These are phyloP conservation scores for Ophion ventricosus DNA, from an alignment of 2,888 invertebrate species.

Conservation along the genomic window DNA sequence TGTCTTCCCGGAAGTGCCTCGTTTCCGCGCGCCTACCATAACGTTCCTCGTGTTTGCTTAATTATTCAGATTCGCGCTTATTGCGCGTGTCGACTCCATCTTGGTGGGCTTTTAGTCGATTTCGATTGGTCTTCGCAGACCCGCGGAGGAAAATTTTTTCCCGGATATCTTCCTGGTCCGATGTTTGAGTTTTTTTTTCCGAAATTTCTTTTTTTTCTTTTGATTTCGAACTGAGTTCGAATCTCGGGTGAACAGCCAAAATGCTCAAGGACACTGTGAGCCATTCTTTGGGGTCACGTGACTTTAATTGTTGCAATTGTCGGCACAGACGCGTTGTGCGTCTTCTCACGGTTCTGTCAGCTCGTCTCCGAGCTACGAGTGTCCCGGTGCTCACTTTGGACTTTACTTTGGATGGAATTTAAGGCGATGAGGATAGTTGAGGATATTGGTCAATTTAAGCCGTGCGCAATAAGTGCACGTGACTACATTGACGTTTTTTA, in stretches of 20 bases:
- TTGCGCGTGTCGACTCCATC: constrained; percentile 6
- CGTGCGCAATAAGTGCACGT: neutral
- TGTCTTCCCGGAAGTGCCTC: constrained; percentile 23
- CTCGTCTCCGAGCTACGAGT: neutral
- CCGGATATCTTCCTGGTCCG: no score
- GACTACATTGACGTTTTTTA: neutral
- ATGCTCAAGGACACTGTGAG: neutral
- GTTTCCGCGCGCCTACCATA: neutral
- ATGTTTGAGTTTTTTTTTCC: no score
- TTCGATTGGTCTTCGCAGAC: neutral
- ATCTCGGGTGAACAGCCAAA: no score
- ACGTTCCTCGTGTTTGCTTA: neutral
- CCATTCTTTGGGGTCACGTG: neutral
- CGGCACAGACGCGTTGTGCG: neutral
- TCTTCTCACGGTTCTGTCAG: neutral
- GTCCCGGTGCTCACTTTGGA: neutral
- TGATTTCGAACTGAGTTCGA: no score
- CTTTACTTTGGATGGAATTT: neutral
- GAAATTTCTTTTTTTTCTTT: no score
- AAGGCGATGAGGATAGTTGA: no score
- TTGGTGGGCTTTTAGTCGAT: constrained; percentile 9
- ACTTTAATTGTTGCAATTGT: neutral
- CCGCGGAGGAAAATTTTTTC: neutral
- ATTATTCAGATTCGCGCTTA: neutral
- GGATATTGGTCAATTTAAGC: neutral